Percentiles rank a stretch among this genome's conserved stretches.
phyloP scores from a whole-genome alignment of 2,797 vertebrate species.

The Danio aesculapii region DNA sequence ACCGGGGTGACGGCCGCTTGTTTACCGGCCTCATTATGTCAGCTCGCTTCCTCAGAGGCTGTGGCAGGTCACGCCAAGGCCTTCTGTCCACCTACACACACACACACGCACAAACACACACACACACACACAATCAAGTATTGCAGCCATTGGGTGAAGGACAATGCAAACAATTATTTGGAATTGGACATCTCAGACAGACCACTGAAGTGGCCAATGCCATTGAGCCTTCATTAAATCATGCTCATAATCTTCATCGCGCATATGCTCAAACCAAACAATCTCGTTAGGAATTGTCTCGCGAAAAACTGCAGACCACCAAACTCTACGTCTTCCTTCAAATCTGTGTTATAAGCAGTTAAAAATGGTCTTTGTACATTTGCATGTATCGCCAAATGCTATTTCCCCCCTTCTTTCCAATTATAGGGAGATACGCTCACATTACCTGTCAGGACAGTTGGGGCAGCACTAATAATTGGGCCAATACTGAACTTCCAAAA shows the following conservation, averaged over 20 bases:
- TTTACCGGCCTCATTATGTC: constrained; percentile 86
- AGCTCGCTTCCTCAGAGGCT: constrained; percentile 74
- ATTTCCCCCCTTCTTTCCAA: constrained; percentile 43
- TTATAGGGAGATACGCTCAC: constrained; percentile 49
- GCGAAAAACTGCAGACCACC: not conserved
- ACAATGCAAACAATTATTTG: constrained; percentile 66
- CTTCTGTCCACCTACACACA: constrained; percentile 78
- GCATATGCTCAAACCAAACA: not conserved
- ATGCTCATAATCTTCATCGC: constrained; percentile 17
- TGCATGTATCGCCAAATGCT: constrained; percentile 38
- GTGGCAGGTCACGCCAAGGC: constrained; percentile 74
- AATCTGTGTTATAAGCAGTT: constrained; percentile 10
- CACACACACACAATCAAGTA: constrained; percentile 49
- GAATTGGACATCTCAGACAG: constrained; percentile 62
- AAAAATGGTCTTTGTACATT: constrained; percentile 28
- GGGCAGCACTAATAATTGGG: constrained; percentile 59
- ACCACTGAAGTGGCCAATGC: constrained; percentile 58
- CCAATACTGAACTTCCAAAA: constrained; percentile 57
- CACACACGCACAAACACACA: constrained; percentile 47
- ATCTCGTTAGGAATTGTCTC: not conserved
- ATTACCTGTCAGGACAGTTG: constrained; percentile 59
- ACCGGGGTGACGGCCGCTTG: constrained; percentile 79
- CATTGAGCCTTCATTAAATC: constrained; percentile 52
- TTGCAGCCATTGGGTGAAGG: constrained; percentile 57
- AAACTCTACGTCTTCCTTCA: not conserved